A percentile compares a stretch with the other conserved stretches of the same genome.
Conservation (phyloP, 2,797 vertebrate genomes). For the Sitta carolinensis region DNA sequence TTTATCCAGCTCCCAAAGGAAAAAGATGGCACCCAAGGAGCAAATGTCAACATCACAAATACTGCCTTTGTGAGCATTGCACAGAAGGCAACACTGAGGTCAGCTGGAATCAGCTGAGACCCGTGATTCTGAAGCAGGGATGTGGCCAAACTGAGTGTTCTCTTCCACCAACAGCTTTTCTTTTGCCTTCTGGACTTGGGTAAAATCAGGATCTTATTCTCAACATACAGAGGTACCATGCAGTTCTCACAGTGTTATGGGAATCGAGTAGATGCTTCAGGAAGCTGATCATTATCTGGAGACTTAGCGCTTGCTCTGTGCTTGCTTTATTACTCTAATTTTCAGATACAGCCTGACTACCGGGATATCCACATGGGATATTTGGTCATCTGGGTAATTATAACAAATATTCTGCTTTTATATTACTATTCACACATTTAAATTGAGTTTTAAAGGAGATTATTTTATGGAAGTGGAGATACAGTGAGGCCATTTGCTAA, state of each 20-base stretch:
- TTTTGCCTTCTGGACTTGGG: background rate
- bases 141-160: background rate
- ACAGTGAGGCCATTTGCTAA: background rate
- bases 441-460: background rate
- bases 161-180: background rate
- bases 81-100: background rate
- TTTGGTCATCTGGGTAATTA: background rate
- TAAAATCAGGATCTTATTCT: background rate
- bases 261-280: background rate
- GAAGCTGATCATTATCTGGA: background rate
- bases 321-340: background rate
- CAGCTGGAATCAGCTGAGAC: background rate
- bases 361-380: background rate
- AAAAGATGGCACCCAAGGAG: background rate
- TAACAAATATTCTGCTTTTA: background rate
- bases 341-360: background rate
- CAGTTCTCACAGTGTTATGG: background rate
- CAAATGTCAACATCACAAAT: background rate
- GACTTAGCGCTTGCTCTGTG: background rate
- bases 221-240: background rate
- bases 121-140: background rate
- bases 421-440: background rate
- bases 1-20: background rate
- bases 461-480: background rate
- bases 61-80: background rate